phyloP scores from a whole-genome alignment of 1,140 invertebrate species.

The Lepidostoma basale region DNA sequence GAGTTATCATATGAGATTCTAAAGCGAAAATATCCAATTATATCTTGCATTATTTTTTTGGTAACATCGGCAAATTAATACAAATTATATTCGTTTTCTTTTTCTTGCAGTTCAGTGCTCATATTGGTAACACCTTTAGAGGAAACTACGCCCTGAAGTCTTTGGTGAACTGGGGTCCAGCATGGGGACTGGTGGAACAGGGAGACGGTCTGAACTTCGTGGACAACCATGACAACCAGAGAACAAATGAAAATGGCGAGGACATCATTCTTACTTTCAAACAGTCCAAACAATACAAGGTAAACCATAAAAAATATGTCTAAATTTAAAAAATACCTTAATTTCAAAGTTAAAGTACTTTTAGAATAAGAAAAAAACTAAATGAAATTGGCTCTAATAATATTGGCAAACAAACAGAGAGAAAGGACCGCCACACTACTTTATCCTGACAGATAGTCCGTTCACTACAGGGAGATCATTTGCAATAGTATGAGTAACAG shows the following conservation, averaged over 20 bases:
- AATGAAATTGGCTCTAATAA: no score
- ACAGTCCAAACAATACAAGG: conserved; percentile 65
- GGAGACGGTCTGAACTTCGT: conserved; percentile 67
- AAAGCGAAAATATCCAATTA: no score
- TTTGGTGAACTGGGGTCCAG: conserved; percentile 62
- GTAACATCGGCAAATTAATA: no score
- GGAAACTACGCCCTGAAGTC: conserved; percentile 54
- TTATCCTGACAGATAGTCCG: no score
- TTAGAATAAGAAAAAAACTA: no score
- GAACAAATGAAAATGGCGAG: conserved; percentile 62
- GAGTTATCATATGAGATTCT: no score
- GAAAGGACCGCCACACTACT: no score
- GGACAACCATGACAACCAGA: conserved; percentile 68
- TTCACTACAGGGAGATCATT: no score
- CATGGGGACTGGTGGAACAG: conserved; percentile 64
- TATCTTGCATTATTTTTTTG: background rate
- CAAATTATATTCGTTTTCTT: background rate
- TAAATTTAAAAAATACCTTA: background rate
- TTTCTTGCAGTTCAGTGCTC: conserved; percentile 35
- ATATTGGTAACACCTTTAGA: conserved; percentile 51
- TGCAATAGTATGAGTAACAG: no score
- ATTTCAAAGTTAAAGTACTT: no score
- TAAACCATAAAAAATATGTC: conserved; percentile 9
- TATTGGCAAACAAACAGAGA: no score
- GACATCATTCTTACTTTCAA: conserved; percentile 66